These are phyloP conservation scores for Apamea sordens DNA, from an alignment of 2,888 invertebrate species.

Conservation along the genomic window DNA sequence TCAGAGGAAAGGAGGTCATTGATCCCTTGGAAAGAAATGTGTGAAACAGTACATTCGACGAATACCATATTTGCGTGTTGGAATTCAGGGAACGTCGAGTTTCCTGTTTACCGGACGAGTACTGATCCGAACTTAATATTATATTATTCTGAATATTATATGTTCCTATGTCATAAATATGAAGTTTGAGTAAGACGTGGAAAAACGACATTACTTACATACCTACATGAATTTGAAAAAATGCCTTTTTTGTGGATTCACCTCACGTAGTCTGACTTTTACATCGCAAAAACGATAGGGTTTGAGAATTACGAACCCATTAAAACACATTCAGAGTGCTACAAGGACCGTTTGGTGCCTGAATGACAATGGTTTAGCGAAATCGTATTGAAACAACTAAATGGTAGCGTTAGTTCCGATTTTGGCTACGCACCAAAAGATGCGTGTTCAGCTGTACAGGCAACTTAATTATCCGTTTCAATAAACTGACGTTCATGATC, in stretches of 20 bases:
- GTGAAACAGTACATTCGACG: conserved; percentile 24
- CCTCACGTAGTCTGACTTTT: not conserved
- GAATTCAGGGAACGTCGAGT: conserved; percentile 38
- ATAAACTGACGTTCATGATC: not conserved
- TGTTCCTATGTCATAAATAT: conserved; percentile 26
- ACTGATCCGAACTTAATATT: conserved; percentile 33
- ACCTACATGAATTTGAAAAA: not conserved
- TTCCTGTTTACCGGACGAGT: conserved; percentile 29
- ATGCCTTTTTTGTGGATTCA: not conserved
- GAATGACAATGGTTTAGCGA: too few relatives aligned
- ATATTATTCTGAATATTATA: conserved; percentile 32
- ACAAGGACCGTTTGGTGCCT: too few relatives aligned
- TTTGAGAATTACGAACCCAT: not conserved
- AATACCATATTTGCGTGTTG: conserved; percentile 46
- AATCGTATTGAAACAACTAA: too few relatives aligned
- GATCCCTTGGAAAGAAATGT: conserved; percentile 24
- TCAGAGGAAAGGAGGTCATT: conserved; percentile 28
- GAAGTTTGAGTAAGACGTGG: conserved; percentile 1
- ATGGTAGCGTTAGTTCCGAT: too few relatives aligned
- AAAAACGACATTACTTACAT: not conserved
- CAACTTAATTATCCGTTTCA: not conserved
- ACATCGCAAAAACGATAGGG: not conserved
- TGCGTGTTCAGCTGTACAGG: not conserved
- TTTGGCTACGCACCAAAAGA: too few relatives aligned
- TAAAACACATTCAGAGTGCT: not conserved